Conservation (phyloP, 2,113 vertebrate genomes). For the Chloropsis hardwickii region DNA sequence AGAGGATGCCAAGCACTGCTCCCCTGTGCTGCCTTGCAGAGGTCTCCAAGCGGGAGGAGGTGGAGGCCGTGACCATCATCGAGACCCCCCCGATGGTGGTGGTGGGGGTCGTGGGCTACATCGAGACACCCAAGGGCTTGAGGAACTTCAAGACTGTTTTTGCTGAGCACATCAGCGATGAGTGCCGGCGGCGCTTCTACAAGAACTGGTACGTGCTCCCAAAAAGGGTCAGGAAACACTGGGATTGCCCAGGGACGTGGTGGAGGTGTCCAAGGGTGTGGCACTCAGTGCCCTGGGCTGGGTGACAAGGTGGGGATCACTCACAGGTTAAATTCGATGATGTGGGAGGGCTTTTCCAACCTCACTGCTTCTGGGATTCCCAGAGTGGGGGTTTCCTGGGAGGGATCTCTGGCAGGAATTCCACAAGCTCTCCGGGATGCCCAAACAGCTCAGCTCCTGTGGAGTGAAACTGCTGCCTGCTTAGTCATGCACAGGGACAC, state of each 20-base stretch:
- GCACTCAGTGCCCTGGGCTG: not conserved
- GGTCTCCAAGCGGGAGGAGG: conserved; percentile 78
- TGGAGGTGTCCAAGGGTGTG: not conserved
- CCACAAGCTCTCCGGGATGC: rapidly evolving
- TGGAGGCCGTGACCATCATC: conserved; percentile 80
- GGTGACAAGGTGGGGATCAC: not conserved
- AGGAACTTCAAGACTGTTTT: conserved; percentile 80
- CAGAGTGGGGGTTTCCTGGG: not conserved
- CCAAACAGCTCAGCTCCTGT: not conserved
- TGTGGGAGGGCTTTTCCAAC: not conserved
- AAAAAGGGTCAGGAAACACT: not conserved
- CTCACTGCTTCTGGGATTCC: not conserved
- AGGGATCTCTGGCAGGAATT: not conserved
- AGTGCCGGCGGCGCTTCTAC: conserved; percentile 82
- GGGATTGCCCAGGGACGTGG: not conserved
- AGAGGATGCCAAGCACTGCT: rapidly evolving
- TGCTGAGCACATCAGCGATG: conserved; percentile 78
- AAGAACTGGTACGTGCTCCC: conserved; percentile 74
- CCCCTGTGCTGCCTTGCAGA: conserved; percentile 55
- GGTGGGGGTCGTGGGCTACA: conserved; percentile 79
- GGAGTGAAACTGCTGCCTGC: not conserved
- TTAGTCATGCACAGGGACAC: not conserved
- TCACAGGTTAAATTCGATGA: rapidly evolving
- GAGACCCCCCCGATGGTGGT: conserved; percentile 78
- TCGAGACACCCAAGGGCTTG: conserved; percentile 75